Evolutionary conservation across 2,113 vertebrate species (phyloP), one percentile per base, ranked within the genome.

Genomic region (Aldabrachelys gigantea): DNA sequence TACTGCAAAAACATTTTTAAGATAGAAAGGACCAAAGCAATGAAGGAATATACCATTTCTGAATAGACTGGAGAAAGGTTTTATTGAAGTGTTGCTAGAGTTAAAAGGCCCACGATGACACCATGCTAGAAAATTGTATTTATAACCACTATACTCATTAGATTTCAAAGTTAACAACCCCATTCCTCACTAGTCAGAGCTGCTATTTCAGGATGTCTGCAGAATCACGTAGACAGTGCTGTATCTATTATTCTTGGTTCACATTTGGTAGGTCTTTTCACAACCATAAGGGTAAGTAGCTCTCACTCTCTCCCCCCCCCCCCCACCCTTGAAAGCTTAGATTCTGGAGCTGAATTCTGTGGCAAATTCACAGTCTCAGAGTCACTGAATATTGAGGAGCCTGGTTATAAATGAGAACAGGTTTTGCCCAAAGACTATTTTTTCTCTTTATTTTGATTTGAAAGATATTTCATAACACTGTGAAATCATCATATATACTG

Each of bases 21-120:
- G 80, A 85, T 89, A 4, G 14, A 96, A 97, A 88, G 78, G 94
- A 91, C 3, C 1, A 29, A 95, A 88, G 13, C 38, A 59, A 87
- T 84, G 38, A 59, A 89, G n/a, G 91, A 88, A 82, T 93, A 31
- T 10, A 80, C 89, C 65, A 89, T 92, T 94, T 25, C 82, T 93
- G 78, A 49, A 53, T 96, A 89, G 56, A 88, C 87, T 38, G 92
- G 90, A 90, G 54, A 53, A 96, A 78, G 22, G 25, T 41, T 78
- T 47, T 78, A 47, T 16, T 72, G 22, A 72, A 19, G n/a, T 78
- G 41, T 25, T 47, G 41, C 47, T 44, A 76, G 38, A 76, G 38
- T 78, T 78, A 78, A 78, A 47, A 44, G 22, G 11, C 41, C 24
- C 11, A 21, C 75, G 47, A 47, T 27, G 90, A 52, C 24, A 38